Percentiles rank a stretch among this genome's conserved stretches.
These are phyloP conservation scores for Ostrea edulis DNA, from an alignment of 1,140 invertebrate genomes.

Conservation along the genomic window DNA sequence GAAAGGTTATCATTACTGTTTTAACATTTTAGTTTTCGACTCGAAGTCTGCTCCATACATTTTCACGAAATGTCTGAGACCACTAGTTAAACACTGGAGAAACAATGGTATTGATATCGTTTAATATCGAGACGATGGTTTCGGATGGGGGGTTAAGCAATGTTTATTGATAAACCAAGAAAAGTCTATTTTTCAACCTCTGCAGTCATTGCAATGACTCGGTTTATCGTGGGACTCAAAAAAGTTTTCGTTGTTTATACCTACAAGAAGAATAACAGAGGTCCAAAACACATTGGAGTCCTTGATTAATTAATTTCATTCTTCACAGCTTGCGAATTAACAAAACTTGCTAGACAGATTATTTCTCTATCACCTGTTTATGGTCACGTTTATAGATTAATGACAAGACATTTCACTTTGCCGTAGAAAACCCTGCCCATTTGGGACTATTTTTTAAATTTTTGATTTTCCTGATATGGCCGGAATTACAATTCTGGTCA, in stretches of 20 bases:
- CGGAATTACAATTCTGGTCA: constrained; percentile 36
- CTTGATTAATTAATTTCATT: constrained; percentile 42
- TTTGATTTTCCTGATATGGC: background rate
- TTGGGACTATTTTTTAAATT: constrained; percentile 23
- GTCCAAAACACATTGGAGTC: background rate
- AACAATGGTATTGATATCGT: no score
- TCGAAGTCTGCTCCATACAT: no score
- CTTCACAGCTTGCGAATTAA: constrained; percentile 34
- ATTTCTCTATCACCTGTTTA: constrained; percentile 55
- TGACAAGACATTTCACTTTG: constrained; percentile 42
- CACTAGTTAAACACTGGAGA: no score
- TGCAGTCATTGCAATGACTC: constrained; percentile 32
- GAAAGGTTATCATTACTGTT: no score
- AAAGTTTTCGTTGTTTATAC: constrained; percentile 40
- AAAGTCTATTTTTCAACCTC: constrained; percentile 42
- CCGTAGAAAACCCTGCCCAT: background rate
- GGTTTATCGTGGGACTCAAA: constrained; percentile 43
- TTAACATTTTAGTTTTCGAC: no score
- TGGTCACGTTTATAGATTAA: constrained; percentile 46
- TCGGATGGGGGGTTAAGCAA: background rate
- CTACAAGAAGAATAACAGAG: constrained; percentile 42
- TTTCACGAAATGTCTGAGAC: no score
- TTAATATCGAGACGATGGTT: no score
- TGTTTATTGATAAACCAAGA: constrained; percentile 41
- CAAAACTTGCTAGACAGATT: constrained; percentile 44